Evolutionary conservation across 2,888 invertebrate species (phyloP).

Genomic region (Julus scanicus): DNA sequence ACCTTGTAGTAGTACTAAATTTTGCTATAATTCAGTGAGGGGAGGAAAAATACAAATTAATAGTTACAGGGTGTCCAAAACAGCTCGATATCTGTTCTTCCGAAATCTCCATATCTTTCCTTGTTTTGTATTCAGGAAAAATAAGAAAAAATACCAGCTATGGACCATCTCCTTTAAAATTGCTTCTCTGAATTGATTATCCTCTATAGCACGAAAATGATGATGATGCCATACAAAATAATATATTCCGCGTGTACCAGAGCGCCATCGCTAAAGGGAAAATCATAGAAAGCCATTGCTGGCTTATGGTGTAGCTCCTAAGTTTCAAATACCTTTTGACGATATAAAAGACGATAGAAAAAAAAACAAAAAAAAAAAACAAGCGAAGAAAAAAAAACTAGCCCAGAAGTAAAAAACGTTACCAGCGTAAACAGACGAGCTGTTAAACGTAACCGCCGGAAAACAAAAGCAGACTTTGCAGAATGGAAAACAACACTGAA

Average conservation of each 20-base stretch:
- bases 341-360: constrained; percentile 34
- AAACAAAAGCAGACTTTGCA: constrained; percentile 34
- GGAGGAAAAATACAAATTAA: no score
- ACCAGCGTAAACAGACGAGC: constrained; percentile 30
- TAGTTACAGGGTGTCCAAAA: constrained; percentile 21
- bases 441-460: constrained; percentile 39
- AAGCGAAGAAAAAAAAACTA: not conserved
- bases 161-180: constrained; percentile 22
- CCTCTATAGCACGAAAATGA: constrained; percentile 26
- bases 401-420: constrained; percentile 16
- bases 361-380: not conserved
- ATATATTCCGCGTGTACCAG: constrained; percentile 3
- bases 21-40: not conserved
- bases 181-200: constrained; percentile 20
- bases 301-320: constrained; percentile 29
- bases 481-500: not conserved
- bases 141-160: not conserved
- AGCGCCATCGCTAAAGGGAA: constrained; percentile 31
- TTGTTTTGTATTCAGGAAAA: not conserved
- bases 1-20: no score
- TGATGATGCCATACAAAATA: constrained; percentile 30
- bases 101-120: not conserved
- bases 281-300: constrained; percentile 38
- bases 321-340: constrained; percentile 36
- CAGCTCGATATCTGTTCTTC: not conserved